phyloP scores from a whole-genome alignment of 2,113 vertebrate species.

The Phalacrocorax brasilianus region DNA sequence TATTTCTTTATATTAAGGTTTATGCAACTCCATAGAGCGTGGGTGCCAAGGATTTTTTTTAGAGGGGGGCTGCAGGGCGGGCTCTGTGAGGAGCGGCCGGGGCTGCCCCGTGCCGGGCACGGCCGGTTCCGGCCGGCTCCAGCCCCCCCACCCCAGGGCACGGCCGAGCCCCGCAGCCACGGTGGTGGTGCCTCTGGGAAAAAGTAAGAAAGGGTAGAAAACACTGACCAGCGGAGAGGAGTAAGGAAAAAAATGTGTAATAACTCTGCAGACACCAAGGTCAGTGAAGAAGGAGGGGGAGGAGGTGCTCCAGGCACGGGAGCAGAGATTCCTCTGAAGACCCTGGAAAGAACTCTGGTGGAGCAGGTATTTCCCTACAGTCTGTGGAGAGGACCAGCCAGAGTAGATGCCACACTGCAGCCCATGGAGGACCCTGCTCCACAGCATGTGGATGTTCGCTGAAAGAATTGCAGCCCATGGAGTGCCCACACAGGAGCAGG shows the following conservation, averaged over 20 bases:
- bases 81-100: background rate
- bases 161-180: background rate
- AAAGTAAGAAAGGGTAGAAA: background rate
- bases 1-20: background rate
- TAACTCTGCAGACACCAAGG: fast-evolving
- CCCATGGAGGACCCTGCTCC: fast-evolving
- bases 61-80: background rate
- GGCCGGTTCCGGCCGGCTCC: background rate
- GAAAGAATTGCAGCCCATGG: background rate
- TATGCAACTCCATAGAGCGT: background rate
- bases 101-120: fast-evolving
- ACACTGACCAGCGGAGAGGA: background rate
- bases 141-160: fast-evolving
- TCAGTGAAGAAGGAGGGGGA: background rate
- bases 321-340: background rate
- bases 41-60: background rate
- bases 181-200: background rate
- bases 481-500: background rate
- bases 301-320: fast-evolving
- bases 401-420: background rate
- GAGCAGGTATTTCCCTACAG: background rate
- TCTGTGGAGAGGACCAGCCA: background rate
- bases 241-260: background rate
- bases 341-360: background rate
- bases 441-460: background rate